phyloP scores from a whole-genome alignment of 2,888 invertebrate genomes.

The Rhyacophila evoluta region DNA sequence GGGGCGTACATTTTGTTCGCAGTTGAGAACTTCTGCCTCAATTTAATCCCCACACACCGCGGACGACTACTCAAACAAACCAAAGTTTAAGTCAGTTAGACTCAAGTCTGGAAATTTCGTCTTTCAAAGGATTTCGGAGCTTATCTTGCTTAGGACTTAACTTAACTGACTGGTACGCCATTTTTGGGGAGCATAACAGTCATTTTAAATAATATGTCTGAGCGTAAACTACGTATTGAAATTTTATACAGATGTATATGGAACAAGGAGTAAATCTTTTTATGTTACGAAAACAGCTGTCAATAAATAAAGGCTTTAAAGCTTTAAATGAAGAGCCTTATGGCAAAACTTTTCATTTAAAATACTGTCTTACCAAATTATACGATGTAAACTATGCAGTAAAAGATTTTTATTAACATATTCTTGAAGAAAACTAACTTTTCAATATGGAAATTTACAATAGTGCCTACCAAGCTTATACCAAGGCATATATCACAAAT shows the following conservation, averaged over 20 bases:
- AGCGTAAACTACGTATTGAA: not conserved
- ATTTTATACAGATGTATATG: not conserved
- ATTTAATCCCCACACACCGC: conserved; percentile 12
- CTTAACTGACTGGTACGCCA: not conserved
- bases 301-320: no score
- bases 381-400: no score
- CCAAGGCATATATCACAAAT: no score
- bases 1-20: not conserved
- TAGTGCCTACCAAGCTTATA: no score
- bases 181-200: not conserved
- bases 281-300: not conserved
- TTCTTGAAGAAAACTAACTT: no score
- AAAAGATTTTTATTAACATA: no score
- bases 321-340: no score
- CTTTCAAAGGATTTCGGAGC: conserved; percentile 6
- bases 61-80: conserved; percentile 14
- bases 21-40: not conserved
- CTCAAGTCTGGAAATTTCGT: conserved; percentile 12
- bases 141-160: not conserved
- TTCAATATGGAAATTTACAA: no score
- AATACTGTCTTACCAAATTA: no score
- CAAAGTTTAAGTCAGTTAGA: conserved; percentile 18
- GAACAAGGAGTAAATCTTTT: not conserved
- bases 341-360: no score
- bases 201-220: conserved; percentile 4